Percentiles rank a stretch among this genome's conserved stretches.
Conservation (phyloP, 2,888 invertebrate species). For the Pimpla rufipes region DNA sequence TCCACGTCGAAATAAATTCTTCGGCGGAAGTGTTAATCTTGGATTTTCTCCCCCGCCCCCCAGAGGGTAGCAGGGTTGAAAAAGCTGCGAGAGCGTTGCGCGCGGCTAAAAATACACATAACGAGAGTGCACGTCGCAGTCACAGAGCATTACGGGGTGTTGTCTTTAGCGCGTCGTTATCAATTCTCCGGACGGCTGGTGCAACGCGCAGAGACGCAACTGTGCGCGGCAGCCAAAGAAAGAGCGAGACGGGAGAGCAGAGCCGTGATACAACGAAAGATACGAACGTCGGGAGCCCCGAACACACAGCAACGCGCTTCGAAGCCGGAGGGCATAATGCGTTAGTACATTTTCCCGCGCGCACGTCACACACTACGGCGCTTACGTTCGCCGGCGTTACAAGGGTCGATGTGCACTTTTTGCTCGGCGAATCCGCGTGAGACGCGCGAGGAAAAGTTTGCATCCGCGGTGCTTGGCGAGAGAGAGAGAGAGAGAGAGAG, state of each 20-base stretch:
- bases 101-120: conserved; percentile 12
- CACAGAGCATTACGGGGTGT: conserved; percentile 9
- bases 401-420: conserved; percentile 54
- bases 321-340: conserved; percentile 42
- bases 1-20: not conserved
- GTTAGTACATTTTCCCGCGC: conserved; percentile 55
- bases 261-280: conserved; percentile 33
- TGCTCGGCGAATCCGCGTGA: conserved; percentile 52
- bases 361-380: conserved; percentile 45
- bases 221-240: conserved; percentile 16
- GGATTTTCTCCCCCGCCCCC: not conserved
- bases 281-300: conserved; percentile 38
- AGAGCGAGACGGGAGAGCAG: not conserved
- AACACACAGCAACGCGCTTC: conserved; percentile 40
- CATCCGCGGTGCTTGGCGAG: conserved; percentile 57
- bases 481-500: conserved; percentile 56
- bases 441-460: conserved; percentile 63
- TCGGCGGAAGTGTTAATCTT: conserved; percentile 2
- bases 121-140: not conserved
- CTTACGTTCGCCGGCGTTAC: conserved; percentile 27
- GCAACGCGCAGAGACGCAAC: conserved; percentile 14
- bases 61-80: not conserved
- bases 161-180: conserved; percentile 41
- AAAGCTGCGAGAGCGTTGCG: not conserved
- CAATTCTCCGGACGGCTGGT: conserved; percentile 35